Evolutionary conservation across 2,797 vertebrate genomes (phyloP), one percentile per base, ranked within the genome.

Genomic region (Phylloscopus collybita): DNA sequence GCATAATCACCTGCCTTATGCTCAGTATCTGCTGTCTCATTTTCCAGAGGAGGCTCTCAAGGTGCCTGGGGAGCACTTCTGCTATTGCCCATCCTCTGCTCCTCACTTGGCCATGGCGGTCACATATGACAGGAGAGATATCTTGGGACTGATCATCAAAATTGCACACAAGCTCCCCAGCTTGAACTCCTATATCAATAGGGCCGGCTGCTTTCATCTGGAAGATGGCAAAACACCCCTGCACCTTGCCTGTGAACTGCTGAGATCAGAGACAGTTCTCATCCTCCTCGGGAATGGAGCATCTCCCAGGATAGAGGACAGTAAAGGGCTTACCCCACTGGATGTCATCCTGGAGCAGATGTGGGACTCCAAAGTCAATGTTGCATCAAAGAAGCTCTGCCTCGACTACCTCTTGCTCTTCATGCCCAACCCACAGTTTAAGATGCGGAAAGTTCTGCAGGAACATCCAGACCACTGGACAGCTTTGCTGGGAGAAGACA

Each of bases 1-100:
- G 32, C 98, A 99, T 88, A 98, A 99, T 78, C 98, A 99, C 92
- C 98, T 98, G 90, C 96, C 98, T 74, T 99, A 99, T 22, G 98
- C 98, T 75, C 98, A 97, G 53, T 98, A 98, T 90, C 96, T 99
- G 94, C 98, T 99, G 51, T 97, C 96, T 91, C 98, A 98, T 50
- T 98, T 98, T 97, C 83, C 97, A 25, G 98, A 98, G 40, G 98
- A 98, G n/a, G 98, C 98, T 91, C 97, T 99, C 64, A 98, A 98
- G 21, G 97, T 98, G 82, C 98, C 98, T 29, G 98, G 98, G 29
- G 98, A 98, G 69, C 97, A 98, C 36, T 98, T 98, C 97, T 98
- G 98, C 97, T 98, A 98, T 84, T 98, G 98, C 53, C 97, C 98
- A 7, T 98, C 98, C 32, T 98, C 98, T 38, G 98, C 98, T 16